These are phyloP conservation scores for Aphelinus certus DNA, from an alignment of 1,140 invertebrate genomes.

Conservation along the genomic window DNA sequence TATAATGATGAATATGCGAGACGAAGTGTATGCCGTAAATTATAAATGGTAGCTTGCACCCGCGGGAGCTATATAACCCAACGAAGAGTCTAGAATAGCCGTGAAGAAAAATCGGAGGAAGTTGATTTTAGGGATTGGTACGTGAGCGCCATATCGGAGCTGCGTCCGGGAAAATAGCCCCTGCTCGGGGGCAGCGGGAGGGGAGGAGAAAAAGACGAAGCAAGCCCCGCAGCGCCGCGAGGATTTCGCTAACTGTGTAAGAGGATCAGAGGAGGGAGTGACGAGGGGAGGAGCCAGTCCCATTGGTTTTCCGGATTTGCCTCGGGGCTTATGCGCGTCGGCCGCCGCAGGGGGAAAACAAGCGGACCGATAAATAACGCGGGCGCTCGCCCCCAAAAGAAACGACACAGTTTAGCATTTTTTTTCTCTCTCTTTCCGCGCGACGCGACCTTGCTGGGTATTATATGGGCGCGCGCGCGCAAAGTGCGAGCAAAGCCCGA, in stretches of 20 bases:
- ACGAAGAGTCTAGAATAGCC: conserved; percentile 12
- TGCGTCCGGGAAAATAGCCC: not conserved
- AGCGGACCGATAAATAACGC: conserved; percentile 48
- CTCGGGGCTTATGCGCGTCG: conserved; percentile 37
- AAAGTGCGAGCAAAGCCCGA: not conserved
- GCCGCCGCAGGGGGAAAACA: conserved; percentile 5
- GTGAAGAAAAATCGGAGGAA: conserved; percentile 19
- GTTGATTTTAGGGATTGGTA: conserved; percentile 32
- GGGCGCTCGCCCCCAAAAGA: not conserved
- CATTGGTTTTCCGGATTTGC: conserved; percentile 46
- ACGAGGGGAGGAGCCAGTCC: conserved; percentile 42
- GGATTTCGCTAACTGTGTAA: conserved; percentile 46
- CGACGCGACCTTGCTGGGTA: not conserved
- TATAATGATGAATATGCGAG: not conserved
- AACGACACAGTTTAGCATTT: conserved; percentile 45
- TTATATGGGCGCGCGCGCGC: not conserved
- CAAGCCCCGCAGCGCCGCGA: conserved; percentile 4
- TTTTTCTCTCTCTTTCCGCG: conserved; percentile 34
- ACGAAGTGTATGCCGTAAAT: not conserved
- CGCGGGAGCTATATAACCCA: not conserved
- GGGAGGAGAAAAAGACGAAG: conserved; percentile 17
- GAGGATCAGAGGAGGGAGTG: conserved; percentile 41
- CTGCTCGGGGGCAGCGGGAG: conserved; percentile 5
- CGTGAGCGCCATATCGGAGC: conserved; percentile 30
- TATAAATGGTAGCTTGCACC: not conserved